Evolutionary conservation across 2,888 invertebrate species (phyloP).

Genomic region (Eledona agricola): DNA sequence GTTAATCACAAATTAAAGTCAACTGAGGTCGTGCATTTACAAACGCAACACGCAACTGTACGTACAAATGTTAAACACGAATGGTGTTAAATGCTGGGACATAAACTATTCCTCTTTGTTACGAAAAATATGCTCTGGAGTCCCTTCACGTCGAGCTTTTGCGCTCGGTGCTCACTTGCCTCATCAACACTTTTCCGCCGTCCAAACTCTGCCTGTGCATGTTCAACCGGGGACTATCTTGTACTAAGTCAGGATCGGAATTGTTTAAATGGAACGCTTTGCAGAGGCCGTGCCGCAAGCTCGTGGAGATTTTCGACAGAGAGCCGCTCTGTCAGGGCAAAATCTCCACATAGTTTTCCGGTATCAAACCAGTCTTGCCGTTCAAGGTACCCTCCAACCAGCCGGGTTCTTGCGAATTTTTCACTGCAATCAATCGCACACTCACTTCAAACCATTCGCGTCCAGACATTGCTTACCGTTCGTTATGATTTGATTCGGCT

Average conservation of each 20-base stretch:
- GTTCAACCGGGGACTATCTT: slow-evolving; percentile 42
- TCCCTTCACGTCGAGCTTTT: slow-evolving; percentile 59
- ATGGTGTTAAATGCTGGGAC: slow-evolving; percentile 27
- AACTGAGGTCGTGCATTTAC: neutral
- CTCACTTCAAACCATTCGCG: neutral
- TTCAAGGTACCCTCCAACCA: slow-evolving; percentile 96
- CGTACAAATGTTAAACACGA: slow-evolving; percentile 19
- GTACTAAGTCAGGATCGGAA: slow-evolving; percentile 48
- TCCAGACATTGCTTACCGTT: slow-evolving; percentile 74
- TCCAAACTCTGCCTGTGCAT: slow-evolving; percentile 57
- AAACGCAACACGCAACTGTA: slow-evolving; percentile 15
- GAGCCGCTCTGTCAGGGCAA: slow-evolving; percentile 69
- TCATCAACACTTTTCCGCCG: slow-evolving; percentile 48
- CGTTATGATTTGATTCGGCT: slow-evolving; percentile 97
- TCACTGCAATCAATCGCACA: slow-evolving; percentile 67
- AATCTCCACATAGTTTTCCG: slow-evolving; percentile 95
- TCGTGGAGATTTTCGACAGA: slow-evolving; percentile 57
- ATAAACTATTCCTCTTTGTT: slow-evolving; percentile 11
- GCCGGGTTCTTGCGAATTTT: slow-evolving; percentile 92
- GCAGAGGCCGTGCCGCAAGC: slow-evolving; percentile 56
- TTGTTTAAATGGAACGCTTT: slow-evolving; percentile 57
- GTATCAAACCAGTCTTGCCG: slow-evolving; percentile 91
- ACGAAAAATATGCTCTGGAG: slow-evolving; percentile 27
- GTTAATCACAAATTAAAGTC: slow-evolving; percentile 24
- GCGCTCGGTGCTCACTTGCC: slow-evolving; percentile 52